Evolutionary conservation across 2,113 vertebrate genomes (phyloP), one percentile per base, ranked within the genome.

Genomic region (Notothenia coriiceps): DNA sequence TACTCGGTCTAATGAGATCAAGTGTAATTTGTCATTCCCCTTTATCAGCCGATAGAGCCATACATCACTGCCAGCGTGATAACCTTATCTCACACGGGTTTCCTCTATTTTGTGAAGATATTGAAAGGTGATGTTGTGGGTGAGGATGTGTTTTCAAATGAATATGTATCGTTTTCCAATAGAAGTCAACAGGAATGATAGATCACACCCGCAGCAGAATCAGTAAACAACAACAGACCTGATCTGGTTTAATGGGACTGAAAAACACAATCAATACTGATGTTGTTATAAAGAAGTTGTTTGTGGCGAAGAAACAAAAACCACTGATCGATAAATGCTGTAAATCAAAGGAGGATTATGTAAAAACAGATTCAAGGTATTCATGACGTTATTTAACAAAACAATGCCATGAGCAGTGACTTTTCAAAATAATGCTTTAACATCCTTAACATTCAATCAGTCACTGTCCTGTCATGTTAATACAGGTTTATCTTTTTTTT

Each of bases 111-210:
- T 55, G n/a, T 14, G 29, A 73, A 74, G 59, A 44, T 66, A 66
- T n/a, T 2, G 57, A 77, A 44, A 8, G 67, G 12, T 50, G 73
- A 65, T 51, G 61, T 70, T 25, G 73, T 69, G 64, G 77, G 33
- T 25, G 22, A 65, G 77, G 77, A 74, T 50, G 67, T 73, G 56
- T 52, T 47, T 54, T 46, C 66, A 63, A 68, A 76, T 55, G 68
- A 57, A 14, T 80, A 57, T 6, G 10, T 55, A 56, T 80, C 17
- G 52, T 77, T 80, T 86, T 77, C 82, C 65, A 43, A 65, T 82
- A 76, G 5, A 18, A 25, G 51, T 46, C 25, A 79, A 35, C 59
- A 62, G 33, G 76, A 67, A 29, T 61, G 69, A 84, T 77, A 44
- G 81, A 80, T 84, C 40, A 17, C 72, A 3, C 3, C 52, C 22